These are phyloP conservation scores for Drosophila mercatorum DNA, from an alignment of 2,888 invertebrate species.

Conservation along the genomic window DNA sequence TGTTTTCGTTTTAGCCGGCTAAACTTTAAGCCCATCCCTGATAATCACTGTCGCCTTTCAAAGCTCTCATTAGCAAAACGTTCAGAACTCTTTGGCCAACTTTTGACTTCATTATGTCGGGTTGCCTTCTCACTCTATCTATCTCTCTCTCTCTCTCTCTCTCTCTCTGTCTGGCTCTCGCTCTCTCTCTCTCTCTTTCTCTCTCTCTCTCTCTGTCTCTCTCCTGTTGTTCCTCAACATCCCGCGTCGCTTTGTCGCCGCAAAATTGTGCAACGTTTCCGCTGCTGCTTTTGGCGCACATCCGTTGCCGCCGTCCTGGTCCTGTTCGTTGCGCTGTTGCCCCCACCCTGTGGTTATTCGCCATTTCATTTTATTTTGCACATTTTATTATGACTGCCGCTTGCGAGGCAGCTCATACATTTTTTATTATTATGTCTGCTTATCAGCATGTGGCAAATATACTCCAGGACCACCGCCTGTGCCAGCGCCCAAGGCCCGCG, in stretches of 20 bases:
- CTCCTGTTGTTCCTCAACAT: neutral
- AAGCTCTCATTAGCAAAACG: constrained; percentile 76
- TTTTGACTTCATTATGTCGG: constrained; percentile 77
- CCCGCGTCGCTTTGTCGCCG: constrained; percentile 60
- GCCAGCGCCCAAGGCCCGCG: constrained; percentile 23
- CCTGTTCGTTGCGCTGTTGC: constrained; percentile 23
- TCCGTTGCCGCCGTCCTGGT: constrained; percentile 67
- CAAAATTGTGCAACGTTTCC: constrained; percentile 79
- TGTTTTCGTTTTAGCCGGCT: constrained; percentile 7
- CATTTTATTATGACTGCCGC: constrained; percentile 76
- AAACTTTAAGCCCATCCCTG: constrained; percentile 42
- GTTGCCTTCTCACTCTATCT: constrained; percentile 34
- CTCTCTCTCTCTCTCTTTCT: neutral
- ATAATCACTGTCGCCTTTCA: constrained; percentile 71
- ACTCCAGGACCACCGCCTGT: constrained; percentile 61
- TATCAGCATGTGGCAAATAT: constrained; percentile 78
- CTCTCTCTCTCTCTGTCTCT: neutral
- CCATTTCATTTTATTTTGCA: constrained; percentile 78
- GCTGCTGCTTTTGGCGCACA: constrained; percentile 73
- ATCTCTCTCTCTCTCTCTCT: neutral
- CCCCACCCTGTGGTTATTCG: constrained; percentile 58
- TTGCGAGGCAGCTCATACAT: constrained; percentile 72
- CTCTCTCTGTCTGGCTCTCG: neutral
- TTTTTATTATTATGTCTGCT: constrained; percentile 78
- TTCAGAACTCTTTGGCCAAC: constrained; percentile 72